Base-by-base conservation (phyloP, 2,888 invertebrate genomes). In the Meloe dianella region DNA sequence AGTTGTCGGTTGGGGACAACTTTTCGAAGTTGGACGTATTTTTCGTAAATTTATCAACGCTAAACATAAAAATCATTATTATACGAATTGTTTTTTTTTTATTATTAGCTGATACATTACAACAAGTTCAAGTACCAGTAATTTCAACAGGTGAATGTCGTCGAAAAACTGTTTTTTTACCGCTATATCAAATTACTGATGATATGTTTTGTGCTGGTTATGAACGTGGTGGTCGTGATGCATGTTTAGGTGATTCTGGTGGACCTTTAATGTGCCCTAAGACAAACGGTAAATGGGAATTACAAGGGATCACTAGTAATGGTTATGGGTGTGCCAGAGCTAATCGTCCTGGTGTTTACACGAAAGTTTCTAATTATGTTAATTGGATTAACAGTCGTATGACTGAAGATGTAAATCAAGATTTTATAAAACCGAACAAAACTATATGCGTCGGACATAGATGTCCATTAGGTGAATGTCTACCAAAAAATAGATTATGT, bases 121-220 rank as follows among this genome's bases (percentile, higher is more conserved):
- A 93, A 86, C 93, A 93, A 82, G 93, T 93, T 47, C 90, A 92
- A 80, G 84, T 93, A 75, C 93, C 93, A 8, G 87, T 93, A 65
- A 92, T 93, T 73, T 92, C 92, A 64, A 92, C 92, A 6, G 87
- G 87, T 61, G 92, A 93, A 79, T 93, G 93, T 77, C 87, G 91
- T 27, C 90, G 90, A 60, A 86, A 91, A 73, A 93, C 92, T 24
- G 83, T 92, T 0, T 89, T 92, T 75, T 84, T 93, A 73, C 92
- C 92, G 17, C 84, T 92, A 60, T 93, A 93, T 82, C 88, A 89
- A 75, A 89, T 93, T 65, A 93, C 93, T 0, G 91, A 92, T 64
- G 90, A 92, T 79, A 93, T 93, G 93, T 90, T 93, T 83, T 93
- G 93, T 79, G 93, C 93, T 60, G 93, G 93, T 22, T 90, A 89